Evolutionary conservation across 2,797 vertebrate species (phyloP).

Genomic region (Harpagifer antarcticus): DNA sequence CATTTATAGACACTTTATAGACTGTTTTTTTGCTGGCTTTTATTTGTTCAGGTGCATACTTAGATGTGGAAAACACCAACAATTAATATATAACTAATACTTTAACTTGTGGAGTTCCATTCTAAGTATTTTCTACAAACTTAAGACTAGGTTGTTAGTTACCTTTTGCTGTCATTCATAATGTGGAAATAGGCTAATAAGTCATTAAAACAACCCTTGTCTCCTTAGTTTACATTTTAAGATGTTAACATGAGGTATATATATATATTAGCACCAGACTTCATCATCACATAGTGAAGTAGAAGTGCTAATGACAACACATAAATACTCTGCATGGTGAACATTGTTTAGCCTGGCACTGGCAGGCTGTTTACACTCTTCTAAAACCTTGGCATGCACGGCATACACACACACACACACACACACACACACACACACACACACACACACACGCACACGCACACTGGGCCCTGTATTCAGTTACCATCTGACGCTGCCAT

Average conservation of each 20-base stretch:
- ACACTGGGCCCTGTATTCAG: not conserved
- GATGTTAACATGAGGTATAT: no score
- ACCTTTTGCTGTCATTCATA: not conserved
- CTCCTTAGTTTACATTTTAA: not conserved
- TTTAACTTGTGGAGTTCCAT: not conserved
- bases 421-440: not conserved
- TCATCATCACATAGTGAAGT: not conserved
- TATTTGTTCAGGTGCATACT: not conserved
- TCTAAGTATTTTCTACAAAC: not conserved
- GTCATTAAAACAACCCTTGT: not conserved
- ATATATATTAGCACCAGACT: not conserved
- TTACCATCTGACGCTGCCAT: conserved; percentile 38
- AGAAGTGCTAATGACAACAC: not conserved
- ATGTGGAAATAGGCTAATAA: not conserved
- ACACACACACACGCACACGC: not conserved
- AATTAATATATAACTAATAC: not conserved
- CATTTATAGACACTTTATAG: not conserved
- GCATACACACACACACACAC: not conserved
- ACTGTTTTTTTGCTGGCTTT: not conserved
- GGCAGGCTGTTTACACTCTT: conserved; percentile 6
- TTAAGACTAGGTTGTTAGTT: not conserved
- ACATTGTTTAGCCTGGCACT: conserved; percentile 26
- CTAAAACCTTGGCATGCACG: not conserved
- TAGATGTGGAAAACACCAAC: not conserved
- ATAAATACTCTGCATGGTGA: conserved; percentile 39